Evolutionary conservation across 2,113 vertebrate genomes (phyloP).

Genomic region (Dendropsophus ebraccatus): DNA sequence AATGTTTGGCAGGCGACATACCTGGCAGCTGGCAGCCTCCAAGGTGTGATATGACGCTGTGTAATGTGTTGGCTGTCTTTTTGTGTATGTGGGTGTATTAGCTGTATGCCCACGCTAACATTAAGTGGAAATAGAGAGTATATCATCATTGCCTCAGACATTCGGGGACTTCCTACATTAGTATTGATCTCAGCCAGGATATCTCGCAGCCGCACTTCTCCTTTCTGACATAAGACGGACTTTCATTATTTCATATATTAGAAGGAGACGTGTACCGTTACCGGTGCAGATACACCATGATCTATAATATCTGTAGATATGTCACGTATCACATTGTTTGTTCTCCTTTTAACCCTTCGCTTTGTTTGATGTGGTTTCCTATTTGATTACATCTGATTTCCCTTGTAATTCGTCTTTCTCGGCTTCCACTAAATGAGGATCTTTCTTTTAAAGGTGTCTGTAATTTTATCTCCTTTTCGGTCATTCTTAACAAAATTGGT

Average conservation of each 20-base stretch:
- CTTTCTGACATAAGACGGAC: not conserved
- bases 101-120: not conserved
- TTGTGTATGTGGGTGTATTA: conserved; percentile 25
- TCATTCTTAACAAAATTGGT: not conserved
- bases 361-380: not conserved
- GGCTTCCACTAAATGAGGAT: not conserved
- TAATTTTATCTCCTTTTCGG: too few relatives aligned
- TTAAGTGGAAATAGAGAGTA: not conserved
- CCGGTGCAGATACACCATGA: not conserved
- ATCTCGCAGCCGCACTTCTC: not conserved
- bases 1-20: conserved; percentile 1
- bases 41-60: not conserved
- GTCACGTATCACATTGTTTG: not conserved
- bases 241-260: too few relatives aligned
- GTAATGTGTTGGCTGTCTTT: not conserved
- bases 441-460: not conserved
- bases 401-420: not conserved
- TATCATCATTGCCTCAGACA: not conserved
- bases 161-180: conserved; percentile 5
- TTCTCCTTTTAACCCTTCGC: not conserved
- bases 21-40: conserved; percentile 33
- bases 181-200: not conserved
- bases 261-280: too few relatives aligned
- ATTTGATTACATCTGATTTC: not conserved
- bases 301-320: not conserved